Percentiles rank a stretch among this genome's conserved stretches.
Evolutionary conservation across 2,888 invertebrate genomes (phyloP).

Genomic region (Anorthoa munda): DNA sequence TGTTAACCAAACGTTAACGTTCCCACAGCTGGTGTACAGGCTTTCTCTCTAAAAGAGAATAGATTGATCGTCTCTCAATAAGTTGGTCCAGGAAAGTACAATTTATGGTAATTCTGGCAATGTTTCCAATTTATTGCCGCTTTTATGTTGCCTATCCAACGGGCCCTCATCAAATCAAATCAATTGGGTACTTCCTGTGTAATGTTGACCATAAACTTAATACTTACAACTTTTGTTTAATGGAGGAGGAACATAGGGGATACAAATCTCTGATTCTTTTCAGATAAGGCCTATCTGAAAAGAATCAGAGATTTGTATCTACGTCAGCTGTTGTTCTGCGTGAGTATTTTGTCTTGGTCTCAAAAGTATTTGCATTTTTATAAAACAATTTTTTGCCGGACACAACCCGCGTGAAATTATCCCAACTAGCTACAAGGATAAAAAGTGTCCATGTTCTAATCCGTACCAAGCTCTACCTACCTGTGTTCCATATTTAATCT

Average conservation of each 20-base stretch:
- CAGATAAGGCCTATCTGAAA: not conserved
- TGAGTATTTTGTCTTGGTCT: not conserved
- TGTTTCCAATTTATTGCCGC: slow-evolving; percentile 41
- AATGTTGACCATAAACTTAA: slow-evolving; percentile 38
- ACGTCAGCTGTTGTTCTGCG: not conserved
- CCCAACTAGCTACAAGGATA: not conserved
- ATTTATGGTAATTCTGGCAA: slow-evolving; percentile 41
- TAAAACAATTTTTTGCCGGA: not conserved
- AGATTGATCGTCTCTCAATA: not conserved
- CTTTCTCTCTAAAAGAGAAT: not conserved
- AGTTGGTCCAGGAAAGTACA: slow-evolving; percentile 18
- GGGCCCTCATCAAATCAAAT: slow-evolving; percentile 41
- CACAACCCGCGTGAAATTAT: not conserved
- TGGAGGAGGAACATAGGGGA: not conserved
- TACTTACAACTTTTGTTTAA: slow-evolving; percentile 26
- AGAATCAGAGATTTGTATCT: slow-evolving; percentile 1
- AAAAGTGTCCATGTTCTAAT: not conserved
- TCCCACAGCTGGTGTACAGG: not conserved
- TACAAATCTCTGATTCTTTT: too few species aligned
- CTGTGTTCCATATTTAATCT: not conserved
- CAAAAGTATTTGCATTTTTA: not conserved
- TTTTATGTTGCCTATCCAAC: slow-evolving; percentile 32
- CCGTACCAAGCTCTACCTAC: too few species aligned
- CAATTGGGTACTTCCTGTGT: slow-evolving; percentile 52
- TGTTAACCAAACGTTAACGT: not conserved